A percentile compares a stretch with the other conserved stretches of the same genome.
Evolutionary conservation across 2,888 invertebrate species (phyloP).

Genomic region (Pachydiplax longipennis): DNA sequence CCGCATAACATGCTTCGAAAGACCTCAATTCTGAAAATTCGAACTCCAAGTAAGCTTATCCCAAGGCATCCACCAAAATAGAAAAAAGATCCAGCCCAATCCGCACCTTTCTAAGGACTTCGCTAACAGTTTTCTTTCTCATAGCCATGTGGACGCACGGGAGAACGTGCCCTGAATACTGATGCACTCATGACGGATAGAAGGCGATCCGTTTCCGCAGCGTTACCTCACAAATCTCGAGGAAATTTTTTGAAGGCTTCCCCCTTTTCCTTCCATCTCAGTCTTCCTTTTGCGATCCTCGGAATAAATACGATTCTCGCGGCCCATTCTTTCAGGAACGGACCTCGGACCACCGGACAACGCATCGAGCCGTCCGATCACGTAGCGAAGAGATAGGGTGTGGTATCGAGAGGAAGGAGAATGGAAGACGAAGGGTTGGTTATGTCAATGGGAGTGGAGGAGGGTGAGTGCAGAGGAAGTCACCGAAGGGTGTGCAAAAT

Average conservation of each 20-base stretch:
- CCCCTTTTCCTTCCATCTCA: no score
- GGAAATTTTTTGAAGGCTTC: slow-evolving; percentile 3
- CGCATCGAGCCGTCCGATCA: neutral
- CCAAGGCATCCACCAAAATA: neutral
- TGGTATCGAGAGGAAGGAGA: no score
- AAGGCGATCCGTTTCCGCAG: neutral
- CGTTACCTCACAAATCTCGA: neutral
- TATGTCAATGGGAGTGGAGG: neutral
- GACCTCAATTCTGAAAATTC: no score
- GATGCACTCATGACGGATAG: neutral
- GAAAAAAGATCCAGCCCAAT: neutral
- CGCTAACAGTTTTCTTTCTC: neutral
- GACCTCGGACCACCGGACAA: slow-evolving; percentile 33
- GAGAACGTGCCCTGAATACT: no score
- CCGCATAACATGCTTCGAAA: no score
- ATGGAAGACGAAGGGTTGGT: neutral
- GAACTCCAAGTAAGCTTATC: no score
- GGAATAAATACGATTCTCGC: slow-evolving; percentile 12
- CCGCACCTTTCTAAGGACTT: neutral
- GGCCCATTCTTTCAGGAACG: slow-evolving; percentile 20
- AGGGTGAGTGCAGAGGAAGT: neutral
- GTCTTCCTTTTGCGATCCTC: slow-evolving; percentile 5
- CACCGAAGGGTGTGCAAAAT: neutral
- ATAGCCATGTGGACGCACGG: neutral
- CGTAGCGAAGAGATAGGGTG: neutral